Evolutionary conservation across 2,113 vertebrate genomes (phyloP).

Genomic region (Vicugna pacos): DNA sequence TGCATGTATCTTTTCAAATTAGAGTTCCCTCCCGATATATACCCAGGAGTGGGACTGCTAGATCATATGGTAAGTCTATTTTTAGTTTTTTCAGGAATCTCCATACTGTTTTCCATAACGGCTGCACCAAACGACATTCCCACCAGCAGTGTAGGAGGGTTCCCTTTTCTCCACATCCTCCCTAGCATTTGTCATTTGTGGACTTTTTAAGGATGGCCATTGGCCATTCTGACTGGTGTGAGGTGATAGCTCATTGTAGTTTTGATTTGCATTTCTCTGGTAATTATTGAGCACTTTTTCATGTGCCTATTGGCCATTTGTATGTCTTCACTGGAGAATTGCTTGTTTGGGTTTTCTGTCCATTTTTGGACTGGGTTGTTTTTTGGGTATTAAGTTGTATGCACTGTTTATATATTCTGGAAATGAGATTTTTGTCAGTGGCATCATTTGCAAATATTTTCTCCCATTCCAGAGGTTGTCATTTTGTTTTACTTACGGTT

Average conservation of each 20-base stretch:
- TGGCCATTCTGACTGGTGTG: neutral
- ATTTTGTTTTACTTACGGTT: neutral
- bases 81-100: neutral
- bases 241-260: neutral
- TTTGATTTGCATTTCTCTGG: neutral
- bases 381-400: neutral
- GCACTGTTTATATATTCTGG: neutral
- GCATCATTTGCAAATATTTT: neutral
- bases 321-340: neutral
- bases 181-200: neutral
- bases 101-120: neutral
- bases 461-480: neutral
- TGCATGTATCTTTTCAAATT: neutral
- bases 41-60: neutral
- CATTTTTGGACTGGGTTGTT: neutral
- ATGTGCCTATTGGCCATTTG: neutral
- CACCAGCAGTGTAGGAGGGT: neutral
- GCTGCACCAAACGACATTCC: neutral
- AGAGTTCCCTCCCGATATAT: neutral
- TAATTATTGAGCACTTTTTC: neutral
- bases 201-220: neutral
- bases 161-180: neutral
- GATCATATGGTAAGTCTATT: neutral
- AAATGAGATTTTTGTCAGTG: neutral
- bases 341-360: neutral